Percentiles rank a stretch among this genome's conserved stretches.
Conservation (phyloP, 2,888 invertebrate species). For the Drepanosiphum platanoidis region DNA sequence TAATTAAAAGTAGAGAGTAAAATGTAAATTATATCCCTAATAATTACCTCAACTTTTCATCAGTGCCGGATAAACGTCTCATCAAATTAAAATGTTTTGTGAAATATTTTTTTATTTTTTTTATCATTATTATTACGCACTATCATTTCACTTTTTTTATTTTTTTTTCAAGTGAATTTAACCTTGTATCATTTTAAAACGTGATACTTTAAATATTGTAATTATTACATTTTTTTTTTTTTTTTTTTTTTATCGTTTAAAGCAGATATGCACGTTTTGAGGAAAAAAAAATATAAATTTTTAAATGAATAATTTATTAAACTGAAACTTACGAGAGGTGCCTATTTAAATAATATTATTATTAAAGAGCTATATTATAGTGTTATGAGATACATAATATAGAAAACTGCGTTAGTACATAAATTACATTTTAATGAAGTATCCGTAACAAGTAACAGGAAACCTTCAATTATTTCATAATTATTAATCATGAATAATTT, state of each 20-base stretch:
- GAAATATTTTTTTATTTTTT: background rate
- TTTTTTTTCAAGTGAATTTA: background rate
- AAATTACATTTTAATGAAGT: background rate
- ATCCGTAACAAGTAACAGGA: background rate
- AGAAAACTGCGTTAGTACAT: background rate
- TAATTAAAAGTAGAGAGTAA: slow-evolving; percentile 47
- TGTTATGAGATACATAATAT: background rate
- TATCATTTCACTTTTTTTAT: slow-evolving; percentile 1
- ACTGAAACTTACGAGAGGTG: background rate
- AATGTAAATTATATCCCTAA: slow-evolving; percentile 47
- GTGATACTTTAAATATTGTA: background rate
- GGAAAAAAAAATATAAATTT: background rate
- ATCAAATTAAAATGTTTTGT: slow-evolving; percentile 4
- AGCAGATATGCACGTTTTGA: background rate
- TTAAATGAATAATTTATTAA: background rate
- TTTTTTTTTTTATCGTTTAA: background rate
- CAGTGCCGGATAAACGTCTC: slow-evolving; percentile 15
- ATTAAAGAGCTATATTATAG: background rate
- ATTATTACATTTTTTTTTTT: too few species aligned
- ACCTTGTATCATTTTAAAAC: background rate
- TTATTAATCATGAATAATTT: background rate
- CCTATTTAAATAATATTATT: too few species aligned
- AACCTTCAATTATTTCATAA: background rate
- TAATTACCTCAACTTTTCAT: slow-evolving; percentile 45
- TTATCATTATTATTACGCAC: background rate